phyloP scores from a whole-genome alignment of 2,797 vertebrate genomes.

The Nasua narica region DNA sequence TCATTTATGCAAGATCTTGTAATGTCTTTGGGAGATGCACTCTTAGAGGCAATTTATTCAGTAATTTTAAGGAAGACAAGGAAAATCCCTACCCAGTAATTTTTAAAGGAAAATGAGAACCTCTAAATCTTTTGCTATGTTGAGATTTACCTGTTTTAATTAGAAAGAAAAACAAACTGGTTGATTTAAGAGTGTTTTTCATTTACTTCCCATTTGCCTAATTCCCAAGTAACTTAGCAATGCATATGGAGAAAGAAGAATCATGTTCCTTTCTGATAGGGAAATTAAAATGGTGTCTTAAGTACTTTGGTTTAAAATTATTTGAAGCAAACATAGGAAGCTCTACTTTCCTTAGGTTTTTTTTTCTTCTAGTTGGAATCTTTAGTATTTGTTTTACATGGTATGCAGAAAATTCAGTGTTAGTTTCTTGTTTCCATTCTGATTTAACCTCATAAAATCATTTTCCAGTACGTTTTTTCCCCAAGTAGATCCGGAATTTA shows the following conservation, averaged over 20 bases:
- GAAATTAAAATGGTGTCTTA: constrained; percentile 33
- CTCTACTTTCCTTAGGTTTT: neutral
- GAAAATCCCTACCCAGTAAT: neutral
- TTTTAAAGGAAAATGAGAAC: constrained; percentile 36
- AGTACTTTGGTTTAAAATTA: constrained; percentile 11
- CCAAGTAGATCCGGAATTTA: neutral
- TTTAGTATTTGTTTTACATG: neutral
- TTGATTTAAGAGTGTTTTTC: neutral
- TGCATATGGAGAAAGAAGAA: neutral
- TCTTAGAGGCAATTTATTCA: neutral
- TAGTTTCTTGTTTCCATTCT: constrained; percentile 8
- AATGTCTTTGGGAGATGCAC: neutral
- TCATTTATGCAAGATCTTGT: neutral
- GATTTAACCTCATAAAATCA: constrained; percentile 24
- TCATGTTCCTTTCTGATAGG: neutral
- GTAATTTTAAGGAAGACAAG: neutral
- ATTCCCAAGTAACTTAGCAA: constrained; percentile 31
- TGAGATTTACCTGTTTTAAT: constrained; percentile 58
- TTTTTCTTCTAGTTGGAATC: neutral
- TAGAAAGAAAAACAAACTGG: constrained; percentile 26
- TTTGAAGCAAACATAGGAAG: neutral
- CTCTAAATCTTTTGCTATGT: neutral
- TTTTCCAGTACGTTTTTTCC: neutral
- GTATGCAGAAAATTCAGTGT: neutral
- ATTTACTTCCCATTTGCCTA: constrained; percentile 39